Evolutionary conservation across 2,113 vertebrate species (phyloP).

Genomic region (Morone chrysops): DNA sequence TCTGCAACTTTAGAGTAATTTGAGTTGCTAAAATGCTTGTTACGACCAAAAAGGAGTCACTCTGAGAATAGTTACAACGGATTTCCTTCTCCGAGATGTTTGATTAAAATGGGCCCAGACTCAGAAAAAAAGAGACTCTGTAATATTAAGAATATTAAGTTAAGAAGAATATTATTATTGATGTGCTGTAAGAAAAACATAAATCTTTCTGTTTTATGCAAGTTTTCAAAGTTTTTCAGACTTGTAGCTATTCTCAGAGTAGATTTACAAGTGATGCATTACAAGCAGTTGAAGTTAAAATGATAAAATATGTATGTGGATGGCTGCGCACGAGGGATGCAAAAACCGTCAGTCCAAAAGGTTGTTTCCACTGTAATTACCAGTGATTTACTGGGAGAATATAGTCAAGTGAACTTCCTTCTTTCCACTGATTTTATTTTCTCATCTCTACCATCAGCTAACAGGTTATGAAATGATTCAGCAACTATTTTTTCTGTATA

Average conservation of each 20-base stretch:
- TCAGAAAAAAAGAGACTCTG: neutral
- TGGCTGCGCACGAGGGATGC: neutral
- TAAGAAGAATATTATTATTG: neutral
- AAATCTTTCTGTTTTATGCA: neutral
- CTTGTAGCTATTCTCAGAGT: neutral
- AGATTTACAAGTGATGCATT: neutral
- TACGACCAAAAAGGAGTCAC: neutral
- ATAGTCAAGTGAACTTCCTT: neutral
- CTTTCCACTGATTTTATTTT: conserved; percentile 9
- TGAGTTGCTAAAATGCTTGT: neutral
- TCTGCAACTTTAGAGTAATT: too few relatives aligned
- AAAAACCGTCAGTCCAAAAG: neutral
- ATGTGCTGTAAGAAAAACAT: neutral
- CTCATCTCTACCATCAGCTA: conserved; percentile 22
- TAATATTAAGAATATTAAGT: too few relatives aligned
- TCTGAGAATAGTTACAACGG: neutral
- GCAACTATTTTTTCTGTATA: neutral
- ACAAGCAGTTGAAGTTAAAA: neutral
- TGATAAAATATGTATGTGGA: conserved; percentile 40
- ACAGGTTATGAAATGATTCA: conserved; percentile 20
- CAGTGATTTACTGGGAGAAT: neutral
- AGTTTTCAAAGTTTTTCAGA: conserved; percentile 7
- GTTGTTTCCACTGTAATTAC: neutral
- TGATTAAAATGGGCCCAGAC: neutral
- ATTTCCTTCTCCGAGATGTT: neutral